Base-by-base conservation (phyloP, 2,797 vertebrate species). In the Carapus acus region DNA sequence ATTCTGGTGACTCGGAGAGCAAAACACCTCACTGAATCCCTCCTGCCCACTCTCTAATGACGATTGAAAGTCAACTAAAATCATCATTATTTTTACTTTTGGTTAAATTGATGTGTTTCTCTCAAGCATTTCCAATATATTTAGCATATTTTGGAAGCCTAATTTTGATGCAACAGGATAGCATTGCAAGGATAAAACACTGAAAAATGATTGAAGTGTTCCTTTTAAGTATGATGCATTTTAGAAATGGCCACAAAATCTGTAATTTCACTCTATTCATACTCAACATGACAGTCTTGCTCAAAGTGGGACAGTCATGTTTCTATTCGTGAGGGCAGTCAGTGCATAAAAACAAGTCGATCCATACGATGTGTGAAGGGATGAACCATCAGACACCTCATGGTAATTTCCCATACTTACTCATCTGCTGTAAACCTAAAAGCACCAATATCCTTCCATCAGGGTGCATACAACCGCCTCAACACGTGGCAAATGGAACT, bases 401-500 rank as follows among this genome's bases (percentile, higher is more conserved):
- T 17, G 4, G 23, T 58, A 55, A 29, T 45, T 17, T 15, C 23
- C 17, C 27, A 17, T 20, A 22, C 27, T 47, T 56, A 52, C 8
- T 49, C 66, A 27, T 61, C 33, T 21, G n/a, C 29, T 41, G 29
- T n/a, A 46, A 61, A 46, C 31, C 58, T 49, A 36, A 58, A 65
- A 55, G 61, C 49, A 54, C 53, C 21, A 54, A 21, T 52, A 42
- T 55, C 47, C 34, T 24, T 36, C 37, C 33, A 61, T 54, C 40
- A 58, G 67, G 31, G 47, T 51, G 62, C 49, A 62, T 58, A 48
- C 52, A 62, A 70, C 54, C 39, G 45, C 54, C 56, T 64, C 56
- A 64, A 56, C 67, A 62, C 77, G 50, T 53, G 52, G 65, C 49
- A 69, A 63, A 73, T 55, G 49, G 48, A 76, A 50, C 55, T 72